Base-by-base conservation (phyloP, 2,113 vertebrate species). In the Poecilia latipinna region DNA sequence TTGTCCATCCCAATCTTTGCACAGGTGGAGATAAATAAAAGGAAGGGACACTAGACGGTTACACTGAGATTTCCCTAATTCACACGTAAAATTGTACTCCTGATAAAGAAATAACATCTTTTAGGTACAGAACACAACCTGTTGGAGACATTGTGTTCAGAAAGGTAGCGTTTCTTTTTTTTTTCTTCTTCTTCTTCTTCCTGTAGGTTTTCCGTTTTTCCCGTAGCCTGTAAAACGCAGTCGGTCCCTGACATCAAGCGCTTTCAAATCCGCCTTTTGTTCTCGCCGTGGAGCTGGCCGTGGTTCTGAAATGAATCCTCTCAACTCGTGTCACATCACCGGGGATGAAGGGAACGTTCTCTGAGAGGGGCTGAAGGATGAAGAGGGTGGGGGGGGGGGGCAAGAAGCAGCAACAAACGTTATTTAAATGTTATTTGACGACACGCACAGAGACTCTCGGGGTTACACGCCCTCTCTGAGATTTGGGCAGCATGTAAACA, bases 221-320 rank as follows among this genome's bases (percentile, higher is more conserved):
- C 0, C 10, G 13, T 1, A 5, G 24, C 2, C 19, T 0, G 3
- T 51, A 82, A 88, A 66, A 80, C 12, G 57, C 26, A 67, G 85
- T 91, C 82, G 74, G 76, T 91, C 89, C 92, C 94, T 92, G 89
- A 93, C 85, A 90, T 90, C 90, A 90, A 90, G 88, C 57, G 83
- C 89, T 51, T 57, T 86, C 87, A 93, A 94, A 94, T 95, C 93
- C 91, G 90, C 92, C 93, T 94, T 95, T 94, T 95, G 94, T 94
- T 95, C 94, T 95, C 82, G 74, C 74, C 22, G 86, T 82, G 89
- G 92, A 90, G 86, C 94, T 95, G 93, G 68, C 94, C 94, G 65
- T 75, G 94, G 94, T 95, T 74, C 94, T 95, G 93, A 94, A 94
- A 92, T 68, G 68, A 64, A 60, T 86, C 82, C 4, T 17, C 79